Evolutionary conservation across 2,797 vertebrate genomes (phyloP).

Genomic region (Danio albolineatus): DNA sequence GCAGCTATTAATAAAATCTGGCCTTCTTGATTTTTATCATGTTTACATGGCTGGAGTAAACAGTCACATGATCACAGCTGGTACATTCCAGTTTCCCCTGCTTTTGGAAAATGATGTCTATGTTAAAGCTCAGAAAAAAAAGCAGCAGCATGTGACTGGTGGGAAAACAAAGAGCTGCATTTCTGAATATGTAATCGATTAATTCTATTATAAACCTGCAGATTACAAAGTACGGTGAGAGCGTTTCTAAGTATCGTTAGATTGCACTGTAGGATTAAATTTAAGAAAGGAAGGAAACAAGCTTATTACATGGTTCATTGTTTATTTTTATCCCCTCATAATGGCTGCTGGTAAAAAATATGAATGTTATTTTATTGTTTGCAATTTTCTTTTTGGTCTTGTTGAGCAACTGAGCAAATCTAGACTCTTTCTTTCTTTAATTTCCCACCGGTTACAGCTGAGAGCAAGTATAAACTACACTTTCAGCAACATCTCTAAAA

Average conservation of each 20-base stretch:
- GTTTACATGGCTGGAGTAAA: background rate
- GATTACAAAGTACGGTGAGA: background rate
- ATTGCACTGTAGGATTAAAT: background rate
- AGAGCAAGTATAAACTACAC: background rate
- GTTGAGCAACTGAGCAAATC: constrained; percentile 20
- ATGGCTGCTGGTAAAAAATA: background rate
- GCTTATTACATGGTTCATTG: background rate
- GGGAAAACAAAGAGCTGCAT: background rate
- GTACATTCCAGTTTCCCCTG: background rate
- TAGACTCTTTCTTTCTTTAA: background rate
- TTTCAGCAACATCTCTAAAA: constrained; percentile 2
- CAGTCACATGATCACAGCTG: background rate
- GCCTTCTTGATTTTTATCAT: background rate
- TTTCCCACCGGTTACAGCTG: constrained; percentile 3
- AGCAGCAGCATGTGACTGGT: background rate
- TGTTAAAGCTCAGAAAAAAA: background rate
- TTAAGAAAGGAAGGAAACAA: background rate
- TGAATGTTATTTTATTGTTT: constrained; percentile 19
- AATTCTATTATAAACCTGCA: background rate
- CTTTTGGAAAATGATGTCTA: background rate
- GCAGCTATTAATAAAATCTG: background rate
- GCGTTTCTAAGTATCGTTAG: background rate
- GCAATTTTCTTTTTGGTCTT: constrained; percentile 4
- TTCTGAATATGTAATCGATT: background rate
- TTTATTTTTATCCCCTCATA: background rate